These are phyloP conservation scores for Alcedo quadribrachys DNA, from an alignment of 2,797 vertebrate species.

Conservation along the genomic window DNA sequence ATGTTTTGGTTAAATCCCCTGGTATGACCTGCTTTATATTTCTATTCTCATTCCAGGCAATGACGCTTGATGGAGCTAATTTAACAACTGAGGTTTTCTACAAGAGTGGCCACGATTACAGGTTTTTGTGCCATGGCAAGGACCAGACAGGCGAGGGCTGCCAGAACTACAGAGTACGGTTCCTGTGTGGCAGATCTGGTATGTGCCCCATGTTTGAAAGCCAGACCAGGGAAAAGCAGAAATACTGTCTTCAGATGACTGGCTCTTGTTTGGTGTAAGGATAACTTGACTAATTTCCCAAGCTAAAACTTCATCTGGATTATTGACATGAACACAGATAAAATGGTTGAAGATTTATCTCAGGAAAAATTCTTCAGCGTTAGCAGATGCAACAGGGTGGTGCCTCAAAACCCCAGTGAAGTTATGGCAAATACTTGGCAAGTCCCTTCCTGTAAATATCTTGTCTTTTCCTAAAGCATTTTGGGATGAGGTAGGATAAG, in stretches of 20 bases:
- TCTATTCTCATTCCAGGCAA: slow-evolving; percentile 77
- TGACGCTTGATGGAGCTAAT: slow-evolving; percentile 82
- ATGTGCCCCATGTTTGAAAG: slow-evolving; percentile 7
- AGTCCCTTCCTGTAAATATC: background rate
- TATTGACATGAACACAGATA: background rate
- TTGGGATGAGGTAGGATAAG: background rate
- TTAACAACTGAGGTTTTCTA: slow-evolving; percentile 88
- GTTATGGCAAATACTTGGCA: background rate
- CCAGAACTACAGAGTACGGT: slow-evolving; percentile 89
- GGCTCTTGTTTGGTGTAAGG: background rate
- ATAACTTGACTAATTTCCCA: background rate
- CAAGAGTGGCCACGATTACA: slow-evolving; percentile 87
- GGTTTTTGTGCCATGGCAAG: slow-evolving; percentile 89
- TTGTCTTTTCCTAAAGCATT: background rate
- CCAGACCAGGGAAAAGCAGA: background rate
- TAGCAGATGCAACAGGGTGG: background rate
- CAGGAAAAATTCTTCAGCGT: background rate
- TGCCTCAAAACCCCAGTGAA: background rate
- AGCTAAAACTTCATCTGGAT: background rate
- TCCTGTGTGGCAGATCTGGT: slow-evolving; percentile 94
- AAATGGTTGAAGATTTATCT: background rate
- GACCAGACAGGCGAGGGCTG: slow-evolving; percentile 85
- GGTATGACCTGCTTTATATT: background rate
- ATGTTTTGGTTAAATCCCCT: background rate
- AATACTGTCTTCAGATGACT: background rate